phyloP scores from a whole-genome alignment of 2,797 vertebrate genomes.

The Catamblyrhynchus diadema region DNA sequence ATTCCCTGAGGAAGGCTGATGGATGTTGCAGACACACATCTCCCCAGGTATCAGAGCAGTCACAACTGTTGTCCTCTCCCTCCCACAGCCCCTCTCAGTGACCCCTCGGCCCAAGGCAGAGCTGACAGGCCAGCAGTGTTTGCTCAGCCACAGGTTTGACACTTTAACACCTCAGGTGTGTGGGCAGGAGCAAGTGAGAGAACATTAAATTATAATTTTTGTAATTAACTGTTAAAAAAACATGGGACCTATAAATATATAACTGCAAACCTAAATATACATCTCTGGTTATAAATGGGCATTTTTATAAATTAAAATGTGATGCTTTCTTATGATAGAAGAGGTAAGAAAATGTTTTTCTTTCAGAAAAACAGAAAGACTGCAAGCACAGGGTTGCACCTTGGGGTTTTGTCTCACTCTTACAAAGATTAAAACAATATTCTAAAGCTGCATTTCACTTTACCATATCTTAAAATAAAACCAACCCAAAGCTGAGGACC shows the following conservation, averaged over 20 bases:
- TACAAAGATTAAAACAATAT: not conserved
- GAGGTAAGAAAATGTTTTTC: not conserved
- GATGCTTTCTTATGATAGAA: not conserved
- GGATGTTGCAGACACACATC: conserved; percentile 8
- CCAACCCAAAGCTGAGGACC: not conserved
- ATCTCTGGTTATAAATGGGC: not conserved
- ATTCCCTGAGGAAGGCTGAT: not conserved
- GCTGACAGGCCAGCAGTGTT: not conserved
- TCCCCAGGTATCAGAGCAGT: not conserved
- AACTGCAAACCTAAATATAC: not conserved
- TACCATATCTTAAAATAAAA: not conserved
- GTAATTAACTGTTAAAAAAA: conserved; percentile 47
- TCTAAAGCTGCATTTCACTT: not conserved
- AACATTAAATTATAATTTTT: conserved; percentile 44
- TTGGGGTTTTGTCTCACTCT: not conserved
- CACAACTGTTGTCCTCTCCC: not conserved
- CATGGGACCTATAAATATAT: not conserved
- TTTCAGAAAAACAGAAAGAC: not conserved
- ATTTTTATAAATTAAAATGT: conserved; percentile 25
- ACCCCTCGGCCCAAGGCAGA: not conserved
- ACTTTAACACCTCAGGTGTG: not conserved
- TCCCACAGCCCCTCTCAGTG: not conserved
- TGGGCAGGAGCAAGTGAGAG: conserved; percentile 30
- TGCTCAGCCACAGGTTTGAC: conserved; percentile 19
- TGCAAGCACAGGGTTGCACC: not conserved